Base-by-base conservation (phyloP, 2,888 invertebrate species). In the Cheilosia soror region DNA sequence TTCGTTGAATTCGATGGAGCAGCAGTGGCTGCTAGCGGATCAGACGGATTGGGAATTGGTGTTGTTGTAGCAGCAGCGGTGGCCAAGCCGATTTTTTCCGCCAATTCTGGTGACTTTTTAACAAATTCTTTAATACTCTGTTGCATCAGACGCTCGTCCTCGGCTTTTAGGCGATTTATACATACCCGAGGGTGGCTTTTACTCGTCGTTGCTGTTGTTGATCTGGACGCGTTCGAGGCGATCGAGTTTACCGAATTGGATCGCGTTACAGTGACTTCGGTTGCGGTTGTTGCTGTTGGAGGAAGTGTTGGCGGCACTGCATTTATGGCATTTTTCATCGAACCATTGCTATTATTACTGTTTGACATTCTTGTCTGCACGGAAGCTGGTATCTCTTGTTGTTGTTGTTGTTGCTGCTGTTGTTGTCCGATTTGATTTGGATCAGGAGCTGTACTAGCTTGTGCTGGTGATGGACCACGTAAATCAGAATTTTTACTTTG, bases 61-160 rank as follows among this genome's bases (percentile, higher is more conserved):
- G 68, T 44, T n/a, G 73, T 37, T 42, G 49, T 37, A 51, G 73
- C 15, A 11, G 49, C 44, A 53, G 73, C 62, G 27, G 29, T 20
- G 15, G 66, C 85, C 87, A 94, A 93, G 47, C 94, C 94, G 89
- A 94, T 92, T 90, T 94, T 94, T 87, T 93, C 94, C 66, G 94
- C 94, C 79, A 94, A 91, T 89, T 93, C 93, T 80, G 94, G 94
- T 88, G 94, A 93, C 88, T 94, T 94, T 90, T 95, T 94, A 73
- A 93, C 94, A 90, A 95, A 95, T 88, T 94, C 94, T 87, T 93
- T 93, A 87, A 95, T 90, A 91, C 95, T 95, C 89, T 94, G 94
- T 88, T 95, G 94, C 93, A 95, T 94, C 55, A 94, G 90, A 65
- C 93, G 93, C 89, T 94, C 94, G 90, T 95, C 95, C 89, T 94